Evolutionary conservation across 2,888 invertebrate genomes (phyloP), one percentile per base, ranked within the genome.

Genomic region (Heliconius cydno): DNA sequence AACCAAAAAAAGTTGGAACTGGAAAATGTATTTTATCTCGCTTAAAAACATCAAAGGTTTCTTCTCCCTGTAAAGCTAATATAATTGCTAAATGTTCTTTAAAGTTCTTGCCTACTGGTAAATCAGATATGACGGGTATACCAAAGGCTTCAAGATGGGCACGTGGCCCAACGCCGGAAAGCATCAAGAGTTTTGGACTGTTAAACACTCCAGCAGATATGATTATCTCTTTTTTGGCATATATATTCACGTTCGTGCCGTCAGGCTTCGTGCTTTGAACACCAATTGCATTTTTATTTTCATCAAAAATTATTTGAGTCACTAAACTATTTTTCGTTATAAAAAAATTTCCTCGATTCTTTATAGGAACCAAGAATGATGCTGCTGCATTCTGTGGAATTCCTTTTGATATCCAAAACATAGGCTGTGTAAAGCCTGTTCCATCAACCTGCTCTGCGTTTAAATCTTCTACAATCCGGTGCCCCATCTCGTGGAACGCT

Each of bases 161-260:
- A 68, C 82, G 84, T 0, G 95, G 95, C 2, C 95, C 95, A 3
- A 95, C 84, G 2, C 95, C 95, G 0, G 95, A 95, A 0, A 95
- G 84, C 90, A 95, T 92, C 2, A 95, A 85, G 0, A 95, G 83
- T 82, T 95, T 91, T 0, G 95, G 94, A 0, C 94, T 90, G 78
- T 93, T 92, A n/a, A 95, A 87, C 7, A 90, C 85, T 4, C 95
- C 95, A 0, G 92, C 93, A 2, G 94, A 92, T 19, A 95, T 63
- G 60, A 95, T 92, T 0, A 95, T 88, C 84, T 96, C 95, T 82
- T 91, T 94, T 22, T 79, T 90, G 2, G 90, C 92, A 52, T 83
- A 84, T 1, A 86, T 71, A 86, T 86, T 19, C 87, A 82, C 3
- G 81, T 86, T 30, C 41, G 79, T 15, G 81, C 89, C 88, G 2